Base-by-base conservation (phyloP, 2,888 invertebrate species). In the Thalpophila matura region DNA sequence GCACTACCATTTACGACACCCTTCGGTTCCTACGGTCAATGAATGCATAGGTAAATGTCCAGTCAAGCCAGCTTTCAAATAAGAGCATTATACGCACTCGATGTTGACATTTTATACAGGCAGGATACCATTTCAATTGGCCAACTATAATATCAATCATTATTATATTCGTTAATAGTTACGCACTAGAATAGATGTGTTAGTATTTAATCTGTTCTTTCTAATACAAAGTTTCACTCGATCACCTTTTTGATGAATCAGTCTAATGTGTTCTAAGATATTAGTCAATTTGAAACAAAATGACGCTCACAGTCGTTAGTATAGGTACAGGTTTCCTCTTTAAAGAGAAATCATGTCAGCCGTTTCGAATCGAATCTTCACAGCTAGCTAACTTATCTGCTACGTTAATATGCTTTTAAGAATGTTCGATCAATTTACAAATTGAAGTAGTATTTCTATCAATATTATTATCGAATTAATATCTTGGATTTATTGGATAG, bases 331-430 rank as follows among this genome's bases (percentile, higher is more conserved):
- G 56, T 75, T 60, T 56, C 57, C 35, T 58, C 55, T 68, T 46
- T 20, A 45, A 57, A 59, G 77, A 75, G 75, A 78, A 77, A 77
- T 77, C 63, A 66, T 68, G 73, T 72, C 66, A 62, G 54, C 47
- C 40, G 63, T 61, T 49, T 68, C 37, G 31, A 61, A 77, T 61
- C 37, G 47, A 59, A 70, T 77, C 58, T 60, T 60, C 47, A 50
- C 51, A 63, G 33, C 35, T 58, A 31, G 29, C 26, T 64, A 35
- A 33, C 10, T 53, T 38, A 18, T 61, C 53, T 35, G 51, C 29
- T 43, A 63, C 40, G 45, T 24, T 63, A 27, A 9, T n/a, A 45
- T 42, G 22, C 12, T 46, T 26, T 22, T 12, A 31, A 47, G 35
- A 14, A 56, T 27, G 27, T 55, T 7, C 5, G 22, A 47, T 51